Evolutionary conservation across 2,797 vertebrate genomes (phyloP).

Genomic region (Borostomias antarcticus): DNA sequence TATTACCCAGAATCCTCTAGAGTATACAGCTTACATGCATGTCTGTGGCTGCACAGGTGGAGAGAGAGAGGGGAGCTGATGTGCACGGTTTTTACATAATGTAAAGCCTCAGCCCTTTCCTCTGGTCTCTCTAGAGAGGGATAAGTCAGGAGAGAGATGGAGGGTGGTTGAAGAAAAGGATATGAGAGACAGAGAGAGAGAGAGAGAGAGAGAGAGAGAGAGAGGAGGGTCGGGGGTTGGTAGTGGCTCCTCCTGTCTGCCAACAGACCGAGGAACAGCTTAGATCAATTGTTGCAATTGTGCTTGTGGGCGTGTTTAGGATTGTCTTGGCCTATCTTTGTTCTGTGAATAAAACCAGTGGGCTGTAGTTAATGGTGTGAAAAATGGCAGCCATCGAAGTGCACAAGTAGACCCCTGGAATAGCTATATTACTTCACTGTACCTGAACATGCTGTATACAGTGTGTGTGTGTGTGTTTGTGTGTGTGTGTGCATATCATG

Average conservation of each 20-base stretch:
- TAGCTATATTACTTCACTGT: conserved; percentile 74
- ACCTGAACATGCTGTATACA: conserved; percentile 65
- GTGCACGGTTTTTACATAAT: conserved; percentile 44
- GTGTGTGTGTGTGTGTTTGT: conserved; percentile 47
- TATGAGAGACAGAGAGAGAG: conserved; percentile 35
- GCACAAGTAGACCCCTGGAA: conserved; percentile 67
- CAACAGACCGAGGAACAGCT: conserved; percentile 61
- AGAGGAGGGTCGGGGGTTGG: conserved; percentile 45
- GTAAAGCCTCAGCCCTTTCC: conserved; percentile 35
- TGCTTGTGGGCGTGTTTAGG: conserved; percentile 69
- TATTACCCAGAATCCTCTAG: not conserved
- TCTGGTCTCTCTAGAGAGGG: conserved; percentile 43
- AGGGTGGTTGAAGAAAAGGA: no score
- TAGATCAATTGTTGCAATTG: conserved; percentile 75
- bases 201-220: conserved; percentile 35
- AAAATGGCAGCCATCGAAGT: conserved; percentile 69
- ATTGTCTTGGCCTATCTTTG: conserved; percentile 71
- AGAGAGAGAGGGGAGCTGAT: conserved; percentile 30
- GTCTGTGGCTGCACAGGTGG: conserved; percentile 27
- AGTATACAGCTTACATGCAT: not conserved
- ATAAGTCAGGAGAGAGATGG: conserved; percentile 17
- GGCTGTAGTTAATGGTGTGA: conserved; percentile 78
- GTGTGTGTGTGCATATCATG: conserved; percentile 44
- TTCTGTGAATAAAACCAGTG: conserved; percentile 78
- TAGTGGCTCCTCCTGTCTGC: conserved; percentile 60